Evolutionary conservation across 2,888 invertebrate genomes (phyloP).

Genomic region (Ectropis crepuscularia): DNA sequence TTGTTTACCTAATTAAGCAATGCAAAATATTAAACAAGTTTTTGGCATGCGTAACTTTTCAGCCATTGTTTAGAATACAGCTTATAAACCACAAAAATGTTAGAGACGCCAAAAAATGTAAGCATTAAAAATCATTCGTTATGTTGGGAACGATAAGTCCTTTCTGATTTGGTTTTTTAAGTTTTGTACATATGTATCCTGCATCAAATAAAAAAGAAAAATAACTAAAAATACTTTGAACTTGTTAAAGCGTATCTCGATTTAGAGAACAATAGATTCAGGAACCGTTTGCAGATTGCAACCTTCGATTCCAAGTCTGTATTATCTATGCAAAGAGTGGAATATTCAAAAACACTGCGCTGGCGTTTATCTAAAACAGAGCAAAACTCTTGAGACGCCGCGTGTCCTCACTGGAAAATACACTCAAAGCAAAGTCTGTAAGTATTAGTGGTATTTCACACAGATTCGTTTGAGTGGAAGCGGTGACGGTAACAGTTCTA

Average conservation of each 20-base stretch:
- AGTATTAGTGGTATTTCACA: slow-evolving; percentile 15
- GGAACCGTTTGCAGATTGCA: background rate
- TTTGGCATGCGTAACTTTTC: too few species aligned
- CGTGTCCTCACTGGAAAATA: slow-evolving; percentile 17
- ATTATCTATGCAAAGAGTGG: slow-evolving; percentile 1
- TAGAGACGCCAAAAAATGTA: too few species aligned
- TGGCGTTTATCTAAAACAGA: slow-evolving; percentile 15
- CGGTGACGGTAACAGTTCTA: background rate
- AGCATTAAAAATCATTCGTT: too few species aligned
- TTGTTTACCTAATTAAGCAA: too few species aligned
- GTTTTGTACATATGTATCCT: too few species aligned
- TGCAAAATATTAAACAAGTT: too few species aligned
- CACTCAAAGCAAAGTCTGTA: slow-evolving; percentile 26
- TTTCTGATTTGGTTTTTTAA: too few species aligned
- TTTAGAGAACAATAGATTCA: background rate
- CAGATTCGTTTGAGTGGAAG: background rate
- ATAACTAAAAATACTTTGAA: background rate
- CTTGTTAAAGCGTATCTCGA: background rate
- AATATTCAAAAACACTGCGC: slow-evolving; percentile 12
- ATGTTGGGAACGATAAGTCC: too few species aligned
- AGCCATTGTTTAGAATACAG: too few species aligned
- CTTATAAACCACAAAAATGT: too few species aligned
- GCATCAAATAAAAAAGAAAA: too few species aligned
- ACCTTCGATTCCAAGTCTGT: slow-evolving; percentile 9
- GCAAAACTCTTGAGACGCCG: slow-evolving; percentile 7